Conservation (phyloP, 2,113 vertebrate genomes). For the Eudyptes chrysolophus region DNA sequence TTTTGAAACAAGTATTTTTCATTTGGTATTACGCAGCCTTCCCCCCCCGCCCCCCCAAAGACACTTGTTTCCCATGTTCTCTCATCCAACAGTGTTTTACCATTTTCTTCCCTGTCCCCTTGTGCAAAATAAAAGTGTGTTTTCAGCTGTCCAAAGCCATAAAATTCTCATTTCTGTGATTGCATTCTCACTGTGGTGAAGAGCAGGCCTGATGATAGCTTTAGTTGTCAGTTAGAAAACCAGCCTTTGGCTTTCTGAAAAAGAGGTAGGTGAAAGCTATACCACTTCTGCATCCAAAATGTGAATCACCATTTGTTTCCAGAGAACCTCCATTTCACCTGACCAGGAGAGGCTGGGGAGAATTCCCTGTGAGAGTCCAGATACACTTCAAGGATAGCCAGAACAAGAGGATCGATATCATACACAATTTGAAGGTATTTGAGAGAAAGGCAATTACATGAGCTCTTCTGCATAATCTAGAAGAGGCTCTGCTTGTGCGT, state of each 20-base stretch:
- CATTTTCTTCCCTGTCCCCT: not conserved
- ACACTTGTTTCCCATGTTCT: not conserved
- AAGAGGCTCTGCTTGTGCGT: not conserved
- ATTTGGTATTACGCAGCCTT: not conserved
- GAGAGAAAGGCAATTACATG: not conserved
- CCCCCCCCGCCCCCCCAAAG: not conserved
- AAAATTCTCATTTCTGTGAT: not conserved
- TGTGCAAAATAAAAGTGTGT: not conserved
- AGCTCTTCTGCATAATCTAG: not conserved
- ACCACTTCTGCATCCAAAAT: not conserved
- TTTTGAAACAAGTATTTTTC: not conserved
- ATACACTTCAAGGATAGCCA: constrained; percentile 98
- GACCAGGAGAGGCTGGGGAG: constrained; percentile 96
- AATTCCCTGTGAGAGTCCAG: constrained; percentile 97
- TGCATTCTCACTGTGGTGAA: not conserved
- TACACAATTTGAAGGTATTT: constrained; percentile 95
- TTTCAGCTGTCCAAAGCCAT: not conserved
- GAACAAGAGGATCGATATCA: constrained; percentile 99
- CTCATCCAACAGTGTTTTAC: not conserved
- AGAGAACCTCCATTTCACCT: constrained; percentile 97
- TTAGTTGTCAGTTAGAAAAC: not conserved
- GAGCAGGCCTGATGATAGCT: not conserved
- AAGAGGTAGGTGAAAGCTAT: not conserved
- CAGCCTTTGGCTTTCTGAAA: not conserved
- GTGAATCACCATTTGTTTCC: constrained; percentile 42